These are phyloP conservation scores for Formica selysi DNA, from an alignment of 1,140 invertebrate genomes.

Conservation along the genomic window DNA sequence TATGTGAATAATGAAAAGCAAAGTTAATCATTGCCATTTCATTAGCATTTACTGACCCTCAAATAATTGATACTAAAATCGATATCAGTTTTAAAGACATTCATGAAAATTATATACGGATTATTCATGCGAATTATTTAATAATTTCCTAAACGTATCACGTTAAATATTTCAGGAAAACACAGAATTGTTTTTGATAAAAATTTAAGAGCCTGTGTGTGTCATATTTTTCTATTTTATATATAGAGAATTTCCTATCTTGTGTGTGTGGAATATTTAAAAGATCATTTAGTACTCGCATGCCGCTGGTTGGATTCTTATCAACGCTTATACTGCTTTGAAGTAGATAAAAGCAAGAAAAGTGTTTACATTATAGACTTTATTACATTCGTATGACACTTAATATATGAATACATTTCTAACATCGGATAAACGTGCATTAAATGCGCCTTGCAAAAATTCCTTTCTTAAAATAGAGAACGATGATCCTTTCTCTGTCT, in stretches of 20 bases:
- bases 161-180: neutral
- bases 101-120: neutral
- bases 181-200: neutral
- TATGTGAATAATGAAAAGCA: constrained; percentile 39
- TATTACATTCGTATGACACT: neutral
- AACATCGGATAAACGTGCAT: neutral
- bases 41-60: neutral
- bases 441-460: neutral
- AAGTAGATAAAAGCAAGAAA: constrained; percentile 34
- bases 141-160: neutral
- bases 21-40: neutral
- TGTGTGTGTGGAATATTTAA: neutral
- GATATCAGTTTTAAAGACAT: neutral
- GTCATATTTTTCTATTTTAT: neutral
- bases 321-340: constrained; percentile 9
- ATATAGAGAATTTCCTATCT: neutral
- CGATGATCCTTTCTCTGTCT: neutral
- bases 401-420: neutral
- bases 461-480: neutral
- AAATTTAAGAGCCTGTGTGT: neutral
- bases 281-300: neutral
- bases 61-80: neutral
- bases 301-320: neutral
- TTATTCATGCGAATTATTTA: neutral
- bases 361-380: constrained; percentile 9